Conservation (phyloP, 2,113 vertebrate genomes). For the Ammospiza caudacuta region DNA sequence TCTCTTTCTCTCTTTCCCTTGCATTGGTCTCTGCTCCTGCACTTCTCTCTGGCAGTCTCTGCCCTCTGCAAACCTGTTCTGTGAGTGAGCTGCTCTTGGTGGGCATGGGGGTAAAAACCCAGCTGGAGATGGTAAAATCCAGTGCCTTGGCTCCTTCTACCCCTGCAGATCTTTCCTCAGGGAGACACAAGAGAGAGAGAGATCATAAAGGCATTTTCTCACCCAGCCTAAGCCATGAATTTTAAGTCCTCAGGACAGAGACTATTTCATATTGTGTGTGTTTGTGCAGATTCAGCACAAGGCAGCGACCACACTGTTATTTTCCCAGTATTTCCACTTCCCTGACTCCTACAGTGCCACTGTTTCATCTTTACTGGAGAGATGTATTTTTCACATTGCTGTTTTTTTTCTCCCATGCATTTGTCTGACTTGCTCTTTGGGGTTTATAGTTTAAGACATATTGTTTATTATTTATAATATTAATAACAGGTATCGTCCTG, state of each 20-base stretch:
- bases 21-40: neutral
- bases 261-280: neutral
- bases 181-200: neutral
- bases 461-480: conserved; percentile 29
- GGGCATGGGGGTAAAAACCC: neutral
- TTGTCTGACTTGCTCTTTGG: neutral
- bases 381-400: neutral
- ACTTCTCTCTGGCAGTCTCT: neutral
- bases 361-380: neutral
- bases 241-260: conserved; percentile 3
- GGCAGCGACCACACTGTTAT: neutral
- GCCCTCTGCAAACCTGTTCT: neutral
- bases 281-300: neutral
- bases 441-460: neutral
- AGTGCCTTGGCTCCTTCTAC: neutral
- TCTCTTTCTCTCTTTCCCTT: neutral
- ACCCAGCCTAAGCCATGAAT: neutral
- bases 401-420: neutral
- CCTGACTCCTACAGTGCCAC: neutral
- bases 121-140: neutral
- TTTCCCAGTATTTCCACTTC: conserved; percentile 18
- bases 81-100: neutral
- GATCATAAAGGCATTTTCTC: neutral
- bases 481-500: conserved; percentile 38
- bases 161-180: neutral